Base-by-base conservation (phyloP, 2,113 vertebrate genomes). In the Microcebus tavaratra region DNA sequence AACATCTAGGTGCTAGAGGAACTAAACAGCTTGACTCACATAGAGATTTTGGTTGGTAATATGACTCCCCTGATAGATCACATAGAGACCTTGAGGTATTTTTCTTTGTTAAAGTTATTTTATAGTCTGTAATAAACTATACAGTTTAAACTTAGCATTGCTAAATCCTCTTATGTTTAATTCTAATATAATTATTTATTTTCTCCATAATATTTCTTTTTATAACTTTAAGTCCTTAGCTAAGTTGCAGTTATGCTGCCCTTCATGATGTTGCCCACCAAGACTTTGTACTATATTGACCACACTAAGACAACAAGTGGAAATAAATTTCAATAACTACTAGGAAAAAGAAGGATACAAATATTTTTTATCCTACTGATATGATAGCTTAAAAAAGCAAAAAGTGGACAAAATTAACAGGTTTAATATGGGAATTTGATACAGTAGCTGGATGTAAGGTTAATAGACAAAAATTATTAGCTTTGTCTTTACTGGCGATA, bases 401-500 rank as follows among this genome's bases (percentile, higher is more conserved):
- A n/a, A 79, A 57, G 2, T 50, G 83, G 94, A 57, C 75, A 93
- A 82, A 95, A 78, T 4, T 39, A 67, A 20, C 59, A 87, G n/a
- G 5, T 79, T 87, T 90, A 96, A 92, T 80, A 67, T 59, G 10
- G 23, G 18, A 67, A 87, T 88, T 83, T 95, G 48, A 83, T 79
- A 83, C 78, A 4, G 29, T 90, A 90, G 18, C 63, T 53, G 31
- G 39, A 81, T 55, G 53, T 73, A 73, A 89, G 14, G 50, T 45
- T 70, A 86, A 76, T 80, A 81, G 50, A 42, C 18, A 87, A 61
- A 84, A 90, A 76, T 70, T 61, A 92, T 42, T 90, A 79, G 31
- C 39, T 79, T 97, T 82, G 73, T 92, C 61, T 92, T 95, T 50
- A 88, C 34, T 89, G 72, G 27, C 8, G 70, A n/a, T 90, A 82